phyloP scores from a whole-genome alignment of 2,888 invertebrate genomes.

The Lasioglossum calceatum region DNA sequence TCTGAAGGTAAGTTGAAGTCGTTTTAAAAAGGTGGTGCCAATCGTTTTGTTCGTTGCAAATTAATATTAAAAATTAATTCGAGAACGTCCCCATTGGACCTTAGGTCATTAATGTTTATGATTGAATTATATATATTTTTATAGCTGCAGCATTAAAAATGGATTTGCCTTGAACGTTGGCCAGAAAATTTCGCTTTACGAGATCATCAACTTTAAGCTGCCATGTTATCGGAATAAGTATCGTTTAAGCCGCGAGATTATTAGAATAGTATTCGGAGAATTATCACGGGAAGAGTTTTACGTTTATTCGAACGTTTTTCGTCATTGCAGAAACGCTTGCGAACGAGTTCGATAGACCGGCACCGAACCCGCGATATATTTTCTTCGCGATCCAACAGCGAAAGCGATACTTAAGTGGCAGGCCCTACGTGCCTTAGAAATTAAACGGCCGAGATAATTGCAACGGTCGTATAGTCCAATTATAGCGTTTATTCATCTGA shows the following conservation, averaged over 20 bases:
- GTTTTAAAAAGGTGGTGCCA: no score
- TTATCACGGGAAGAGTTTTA: not conserved
- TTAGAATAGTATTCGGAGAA: not conserved
- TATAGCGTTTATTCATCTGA: conserved; percentile 31
- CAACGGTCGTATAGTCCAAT: conserved; percentile 40
- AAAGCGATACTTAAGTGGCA: conserved; percentile 22
- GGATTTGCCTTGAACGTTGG: not conserved
- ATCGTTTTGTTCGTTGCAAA: no score
- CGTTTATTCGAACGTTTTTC: not conserved
- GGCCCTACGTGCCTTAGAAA: conserved; percentile 21
- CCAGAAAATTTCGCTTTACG: not conserved
- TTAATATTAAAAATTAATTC: no score
- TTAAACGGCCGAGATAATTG: conserved; percentile 31
- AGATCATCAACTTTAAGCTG: not conserved
- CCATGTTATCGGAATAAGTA: not conserved
- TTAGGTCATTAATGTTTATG: not conserved
- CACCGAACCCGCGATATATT: not conserved
- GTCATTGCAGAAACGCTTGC: not conserved
- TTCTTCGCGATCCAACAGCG: not conserved
- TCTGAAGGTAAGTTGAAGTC: conserved; percentile 90
- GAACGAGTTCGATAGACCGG: not conserved
- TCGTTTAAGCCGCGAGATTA: not conserved
- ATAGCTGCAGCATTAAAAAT: not conserved
- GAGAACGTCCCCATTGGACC: not conserved
- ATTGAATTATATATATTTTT: not conserved